Evolutionary conservation across 2,797 vertebrate species (phyloP).

Genomic region (Catostomus latipinnis): DNA sequence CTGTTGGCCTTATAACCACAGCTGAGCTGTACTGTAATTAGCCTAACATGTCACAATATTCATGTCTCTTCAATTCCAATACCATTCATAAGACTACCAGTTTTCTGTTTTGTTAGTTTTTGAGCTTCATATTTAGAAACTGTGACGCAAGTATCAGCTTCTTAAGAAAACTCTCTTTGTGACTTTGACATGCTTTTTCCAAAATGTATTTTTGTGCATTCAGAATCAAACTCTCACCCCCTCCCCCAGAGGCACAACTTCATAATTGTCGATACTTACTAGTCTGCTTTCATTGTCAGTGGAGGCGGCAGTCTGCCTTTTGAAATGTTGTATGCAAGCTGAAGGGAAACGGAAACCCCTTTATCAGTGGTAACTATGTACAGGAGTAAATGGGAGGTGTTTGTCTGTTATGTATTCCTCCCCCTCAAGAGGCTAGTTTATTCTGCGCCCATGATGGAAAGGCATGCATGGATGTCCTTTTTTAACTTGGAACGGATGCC

Average conservation of each 20-base stretch:
- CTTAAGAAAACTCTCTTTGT: not conserved
- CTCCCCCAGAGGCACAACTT: not conserved
- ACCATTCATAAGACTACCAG: no score
- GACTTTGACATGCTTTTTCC: no score
- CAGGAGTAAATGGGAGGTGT: constrained; percentile 23
- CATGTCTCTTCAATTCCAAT: no score
- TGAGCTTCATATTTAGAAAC: no score
- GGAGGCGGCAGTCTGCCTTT: not conserved
- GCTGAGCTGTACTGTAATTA: no score
- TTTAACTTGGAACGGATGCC: constrained; percentile 64
- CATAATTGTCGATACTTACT: not conserved
- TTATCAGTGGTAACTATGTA: constrained; percentile 31
- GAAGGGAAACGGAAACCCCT: constrained; percentile 34
- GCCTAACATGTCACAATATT: no score
- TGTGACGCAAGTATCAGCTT: not conserved
- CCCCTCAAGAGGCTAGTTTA: constrained; percentile 41
- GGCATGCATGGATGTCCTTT: constrained; percentile 73
- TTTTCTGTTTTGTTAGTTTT: no score
- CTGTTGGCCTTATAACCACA: no score
- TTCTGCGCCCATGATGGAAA: constrained; percentile 72
- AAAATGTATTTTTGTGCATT: not conserved
- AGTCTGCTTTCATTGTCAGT: not conserved
- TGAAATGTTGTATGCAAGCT: not conserved
- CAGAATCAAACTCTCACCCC: not conserved
- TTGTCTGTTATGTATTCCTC: constrained; percentile 62